Evolutionary conservation across 1,140 invertebrate genomes (phyloP), one percentile per base, ranked within the genome.

Genomic region (Mercenaria mercenaria): DNA sequence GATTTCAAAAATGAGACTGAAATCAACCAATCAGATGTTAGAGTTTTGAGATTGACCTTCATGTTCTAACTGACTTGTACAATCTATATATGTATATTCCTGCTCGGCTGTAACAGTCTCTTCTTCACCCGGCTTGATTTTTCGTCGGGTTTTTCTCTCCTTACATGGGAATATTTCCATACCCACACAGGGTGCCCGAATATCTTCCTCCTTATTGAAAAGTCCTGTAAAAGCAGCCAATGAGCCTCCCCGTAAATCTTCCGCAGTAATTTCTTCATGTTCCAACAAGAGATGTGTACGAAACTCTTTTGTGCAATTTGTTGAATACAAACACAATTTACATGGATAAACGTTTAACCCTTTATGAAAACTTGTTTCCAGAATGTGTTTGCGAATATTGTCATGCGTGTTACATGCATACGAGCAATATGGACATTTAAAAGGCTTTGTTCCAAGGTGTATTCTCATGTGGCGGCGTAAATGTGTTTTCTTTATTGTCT

Each of bases 381-480:
- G 95, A 1, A 98, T 97, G 95, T 99, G 98, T 93, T 98, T 98
- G 3, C 98, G 97, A 4, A 99, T 96, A 95, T 98, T 98, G 94
- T 98, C 98, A 97, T 98, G 96, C 92, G 97, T 97, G 91, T 97
- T 98, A 94, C 98, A 98, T 0, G 97, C 97, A 92, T 98, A 98
- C 37, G 97, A 96, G 94, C 98, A 99, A 88, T 98, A 97, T 0
- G 97, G 96, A 94, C 98, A 99, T 94, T 97, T 97, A 96, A 97
- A 98, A 0, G 98, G 98, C 91, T 98, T 97, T 85, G 97, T 96
- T 83, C 98, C 98, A 0, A 98, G 99, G 95, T 99, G 98, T 15
- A 97, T 97, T 94, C 98, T 97, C 93, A 98, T 96, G 96, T 95
- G 98, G 18, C 95, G 88, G n/a, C 91, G 81, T 10, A 95, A 88